Percentiles rank a stretch among this genome's conserved stretches.
Evolutionary conservation across 2,113 vertebrate species (phyloP).

Genomic region (Paradoxurus hermaphroditus): DNA sequence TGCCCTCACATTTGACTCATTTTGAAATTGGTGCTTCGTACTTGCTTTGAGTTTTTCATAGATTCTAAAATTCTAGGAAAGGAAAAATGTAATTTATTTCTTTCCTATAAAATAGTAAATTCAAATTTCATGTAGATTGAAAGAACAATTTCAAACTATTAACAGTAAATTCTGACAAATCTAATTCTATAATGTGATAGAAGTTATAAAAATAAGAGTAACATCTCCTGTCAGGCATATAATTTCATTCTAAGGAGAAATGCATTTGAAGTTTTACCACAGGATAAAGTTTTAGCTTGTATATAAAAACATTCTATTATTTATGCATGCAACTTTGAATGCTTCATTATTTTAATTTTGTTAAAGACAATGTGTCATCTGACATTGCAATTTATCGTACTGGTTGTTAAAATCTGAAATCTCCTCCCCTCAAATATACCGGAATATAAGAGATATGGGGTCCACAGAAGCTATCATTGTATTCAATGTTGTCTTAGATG

Average conservation of each 20-base stretch:
- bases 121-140: neutral
- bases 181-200: neutral
- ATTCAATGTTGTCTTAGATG: slow-evolving; percentile 36
- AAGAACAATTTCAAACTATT: neutral
- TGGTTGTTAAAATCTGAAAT: neutral
- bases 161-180: slow-evolving; percentile 4
- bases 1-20: neutral
- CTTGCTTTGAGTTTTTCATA: neutral
- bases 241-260: slow-evolving; percentile 34
- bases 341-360: slow-evolving; percentile 38
- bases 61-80: slow-evolving; percentile 23
- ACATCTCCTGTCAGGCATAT: neutral
- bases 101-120: neutral
- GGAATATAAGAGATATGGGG: neutral
- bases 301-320: slow-evolving; percentile 5
- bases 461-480: neutral
- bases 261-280: neutral
- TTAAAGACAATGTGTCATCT: slow-evolving; percentile 3
- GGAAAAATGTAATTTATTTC: neutral
- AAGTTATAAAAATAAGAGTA: neutral
- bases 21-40: neutral
- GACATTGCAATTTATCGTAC: slow-evolving; percentile 23
- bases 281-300: neutral
- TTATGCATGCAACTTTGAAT: neutral
- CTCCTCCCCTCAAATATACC: neutral